Evolutionary conservation across 1,140 invertebrate genomes (phyloP).

Genomic region (Latrodectus geometricus): DNA sequence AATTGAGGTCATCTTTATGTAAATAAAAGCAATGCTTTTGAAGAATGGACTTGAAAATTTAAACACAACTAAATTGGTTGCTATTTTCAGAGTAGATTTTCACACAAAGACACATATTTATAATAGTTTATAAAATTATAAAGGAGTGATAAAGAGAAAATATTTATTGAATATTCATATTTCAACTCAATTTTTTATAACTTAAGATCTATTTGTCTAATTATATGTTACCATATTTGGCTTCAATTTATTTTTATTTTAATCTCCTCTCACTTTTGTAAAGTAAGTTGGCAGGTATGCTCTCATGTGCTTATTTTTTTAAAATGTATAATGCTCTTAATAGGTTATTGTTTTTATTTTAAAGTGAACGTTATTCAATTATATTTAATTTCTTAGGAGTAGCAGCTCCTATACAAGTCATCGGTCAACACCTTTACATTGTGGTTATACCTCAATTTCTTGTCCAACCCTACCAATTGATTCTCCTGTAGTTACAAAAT

Average conservation of each 20-base stretch:
- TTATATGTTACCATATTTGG: too few species aligned
- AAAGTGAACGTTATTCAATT: neutral
- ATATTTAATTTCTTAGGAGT: constrained; percentile 6
- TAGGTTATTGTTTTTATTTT: neutral
- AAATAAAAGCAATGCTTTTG: too few species aligned
- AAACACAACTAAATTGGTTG: too few species aligned
- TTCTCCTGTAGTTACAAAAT: constrained; percentile 41
- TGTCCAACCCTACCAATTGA: constrained; percentile 40
- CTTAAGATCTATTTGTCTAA: too few species aligned
- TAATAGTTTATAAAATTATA: too few species aligned
- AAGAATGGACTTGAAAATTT: too few species aligned
- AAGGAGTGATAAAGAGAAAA: too few species aligned
- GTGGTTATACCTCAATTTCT: constrained; percentile 37
- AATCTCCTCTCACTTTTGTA: neutral
- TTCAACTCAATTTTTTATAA: too few species aligned
- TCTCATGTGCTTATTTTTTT: neutral
- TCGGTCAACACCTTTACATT: constrained; percentile 43
- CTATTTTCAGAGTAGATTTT: too few species aligned
- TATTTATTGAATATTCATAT: too few species aligned
- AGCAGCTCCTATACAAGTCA: constrained; percentile 46
- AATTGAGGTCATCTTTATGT: too few species aligned
- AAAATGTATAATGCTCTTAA: neutral
- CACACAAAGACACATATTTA: too few species aligned
- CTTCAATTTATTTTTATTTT: neutral
- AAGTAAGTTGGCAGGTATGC: neutral